Evolutionary conservation across 2,888 invertebrate species (phyloP).

Genomic region (Cataglyphis albicans): DNA sequence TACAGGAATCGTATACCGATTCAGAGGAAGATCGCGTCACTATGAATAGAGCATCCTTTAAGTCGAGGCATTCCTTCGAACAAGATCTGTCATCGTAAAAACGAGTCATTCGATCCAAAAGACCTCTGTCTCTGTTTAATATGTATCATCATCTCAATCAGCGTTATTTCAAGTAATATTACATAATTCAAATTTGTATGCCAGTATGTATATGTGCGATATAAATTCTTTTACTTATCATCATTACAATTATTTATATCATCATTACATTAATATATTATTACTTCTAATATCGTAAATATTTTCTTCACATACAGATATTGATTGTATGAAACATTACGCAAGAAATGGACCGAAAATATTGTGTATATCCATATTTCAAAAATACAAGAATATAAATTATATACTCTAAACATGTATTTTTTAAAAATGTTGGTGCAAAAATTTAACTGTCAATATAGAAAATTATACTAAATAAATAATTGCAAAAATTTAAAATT

Average conservation of each 20-base stretch:
- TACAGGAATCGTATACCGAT: constrained; percentile 22
- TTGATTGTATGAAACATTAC: neutral
- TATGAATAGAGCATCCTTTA: neutral
- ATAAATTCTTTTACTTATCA: neutral
- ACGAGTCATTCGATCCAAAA: neutral
- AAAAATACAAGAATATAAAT: constrained; percentile 6
- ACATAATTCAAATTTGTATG: neutral
- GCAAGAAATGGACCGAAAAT: neutral
- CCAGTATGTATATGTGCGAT: neutral
- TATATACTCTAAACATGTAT: neutral
- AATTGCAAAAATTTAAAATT: neutral
- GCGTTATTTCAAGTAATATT: neutral
- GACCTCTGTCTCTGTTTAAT: neutral
- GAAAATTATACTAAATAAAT: constrained; percentile 22
- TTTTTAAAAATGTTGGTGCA: neutral
- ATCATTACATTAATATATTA: too few species aligned
- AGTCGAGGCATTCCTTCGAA: neutral
- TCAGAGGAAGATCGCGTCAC: constrained; percentile 17
- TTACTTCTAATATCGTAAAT: neutral
- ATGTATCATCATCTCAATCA: neutral
- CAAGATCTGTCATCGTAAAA: neutral
- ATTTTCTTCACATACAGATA: constrained; percentile 13
- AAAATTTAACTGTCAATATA: neutral
- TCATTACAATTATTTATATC: neutral
- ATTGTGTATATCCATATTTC: neutral